These are phyloP conservation scores for Urocyon cinereoargenteus DNA, from an alignment of 2,797 vertebrate species.

Conservation along the genomic window DNA sequence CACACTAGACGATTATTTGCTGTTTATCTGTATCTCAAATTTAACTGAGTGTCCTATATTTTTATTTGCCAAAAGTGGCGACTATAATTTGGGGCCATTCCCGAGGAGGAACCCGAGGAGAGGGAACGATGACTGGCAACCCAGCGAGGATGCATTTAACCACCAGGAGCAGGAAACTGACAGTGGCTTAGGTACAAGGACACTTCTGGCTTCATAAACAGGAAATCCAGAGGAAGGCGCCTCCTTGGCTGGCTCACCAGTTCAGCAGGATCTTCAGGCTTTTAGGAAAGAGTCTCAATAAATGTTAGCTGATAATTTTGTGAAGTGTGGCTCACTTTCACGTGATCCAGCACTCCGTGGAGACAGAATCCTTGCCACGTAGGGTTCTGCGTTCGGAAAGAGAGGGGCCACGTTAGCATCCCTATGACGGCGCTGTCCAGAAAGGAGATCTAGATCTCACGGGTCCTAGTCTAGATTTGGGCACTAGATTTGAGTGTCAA, in stretches of 20 bases:
- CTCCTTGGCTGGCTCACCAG: background rate
- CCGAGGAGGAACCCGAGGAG: background rate
- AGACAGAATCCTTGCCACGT: background rate
- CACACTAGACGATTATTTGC: background rate
- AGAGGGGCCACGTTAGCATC: background rate
- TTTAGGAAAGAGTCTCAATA: background rate
- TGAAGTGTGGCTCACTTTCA: background rate
- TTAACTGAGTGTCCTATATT: background rate
- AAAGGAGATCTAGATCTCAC: background rate
- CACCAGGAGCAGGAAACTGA: background rate
- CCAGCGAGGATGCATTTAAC: background rate
- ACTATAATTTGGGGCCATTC: background rate
- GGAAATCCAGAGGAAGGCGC: background rate
- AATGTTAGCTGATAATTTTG: background rate
- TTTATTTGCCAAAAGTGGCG: background rate
- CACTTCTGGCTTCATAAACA: too few species aligned
- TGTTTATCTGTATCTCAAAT: background rate
- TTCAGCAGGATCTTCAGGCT: background rate
- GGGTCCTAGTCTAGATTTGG: background rate
- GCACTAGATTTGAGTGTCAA: too few species aligned
- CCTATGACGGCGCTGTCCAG: background rate
- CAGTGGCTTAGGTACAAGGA: background rate
- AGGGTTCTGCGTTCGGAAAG: background rate
- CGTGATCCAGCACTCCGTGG: too few species aligned
- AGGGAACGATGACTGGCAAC: background rate